Conservation (phyloP, 2,888 invertebrate genomes). For the Dicyrtomina minuta region DNA sequence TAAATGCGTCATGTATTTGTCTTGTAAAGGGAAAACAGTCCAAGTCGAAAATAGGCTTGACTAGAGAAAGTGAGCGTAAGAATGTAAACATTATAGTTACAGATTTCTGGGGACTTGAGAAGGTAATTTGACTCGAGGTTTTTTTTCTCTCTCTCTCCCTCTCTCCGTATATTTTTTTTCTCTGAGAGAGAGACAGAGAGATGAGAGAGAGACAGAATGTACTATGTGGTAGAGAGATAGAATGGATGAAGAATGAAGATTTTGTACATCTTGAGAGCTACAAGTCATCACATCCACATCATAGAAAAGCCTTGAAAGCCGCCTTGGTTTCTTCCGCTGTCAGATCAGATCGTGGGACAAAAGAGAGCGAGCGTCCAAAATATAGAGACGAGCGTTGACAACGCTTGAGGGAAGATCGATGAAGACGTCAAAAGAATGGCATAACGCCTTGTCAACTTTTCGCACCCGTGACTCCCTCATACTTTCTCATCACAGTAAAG, state of each 20-base stretch:
- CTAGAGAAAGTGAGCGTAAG: background rate
- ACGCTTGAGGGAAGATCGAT: slow-evolving; percentile 47
- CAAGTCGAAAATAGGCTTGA: too few species aligned
- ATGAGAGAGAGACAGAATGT: background rate
- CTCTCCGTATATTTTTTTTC: background rate
- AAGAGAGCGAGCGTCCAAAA: slow-evolving; percentile 23
- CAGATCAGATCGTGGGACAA: slow-evolving; percentile 48
- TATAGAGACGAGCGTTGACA: slow-evolving; percentile 30
- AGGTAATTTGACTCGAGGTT: background rate
- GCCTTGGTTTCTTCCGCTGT: slow-evolving; percentile 53
- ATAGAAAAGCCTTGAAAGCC: slow-evolving; percentile 23
- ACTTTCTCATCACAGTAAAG: slow-evolving; percentile 15
- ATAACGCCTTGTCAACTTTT: slow-evolving; percentile 53
- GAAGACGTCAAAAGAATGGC: slow-evolving; percentile 54
- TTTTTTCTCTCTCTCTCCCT: background rate
- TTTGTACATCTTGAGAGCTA: slow-evolving; percentile 30
- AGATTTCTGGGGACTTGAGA: background rate
- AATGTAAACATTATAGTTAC: background rate
- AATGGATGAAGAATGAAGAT: slow-evolving; percentile 13
- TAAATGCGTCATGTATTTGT: too few species aligned
- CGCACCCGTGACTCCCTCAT: slow-evolving; percentile 33
- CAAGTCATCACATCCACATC: slow-evolving; percentile 30
- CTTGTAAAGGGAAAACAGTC: too few species aligned
- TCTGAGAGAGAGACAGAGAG: background rate
- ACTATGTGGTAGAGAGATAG: slow-evolving; percentile 11